Base-by-base conservation (phyloP, 2,888 invertebrate genomes). In the Alloplasta piceator region DNA sequence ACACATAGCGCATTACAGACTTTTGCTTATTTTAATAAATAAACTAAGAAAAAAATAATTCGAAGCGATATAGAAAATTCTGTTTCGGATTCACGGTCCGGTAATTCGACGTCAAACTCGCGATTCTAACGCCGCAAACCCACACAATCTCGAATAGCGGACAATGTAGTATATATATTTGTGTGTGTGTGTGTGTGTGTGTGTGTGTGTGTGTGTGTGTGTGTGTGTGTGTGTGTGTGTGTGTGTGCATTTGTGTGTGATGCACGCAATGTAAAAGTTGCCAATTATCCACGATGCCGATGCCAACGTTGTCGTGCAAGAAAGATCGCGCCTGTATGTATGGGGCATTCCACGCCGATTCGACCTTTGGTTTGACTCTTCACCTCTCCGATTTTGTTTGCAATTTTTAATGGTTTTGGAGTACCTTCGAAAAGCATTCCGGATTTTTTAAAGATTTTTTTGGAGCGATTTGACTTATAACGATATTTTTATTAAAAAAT, bases 201-300 rank as follows among this genome's bases (percentile, higher is more conserved):
- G 38, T 7, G 70, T 61, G 38, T 7, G 70, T 43, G 43, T 43
- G 41, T 43, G 43, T 43, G 36, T 36, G 60, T 16, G 71, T 52
- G n/a, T n/a, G n/a, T n/a, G n/a, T n/a, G n/a, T n/a, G n/a, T 39
- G 72, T 39, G 61, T 41, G 41, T 41, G 41, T 41, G 41, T 41
- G 41, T 41, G 36, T 36, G 58, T 14, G 71, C 55, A 36, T 26
- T 39, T 12, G 68, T 75, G 36, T 61, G 38, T 7, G 70, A 58
- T 66, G 66, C 86, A 85, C 87, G 85, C 85, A 78, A 85, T 68
- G 83, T 85, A 86, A 84, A 86, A 87, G 86, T 87, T 88, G 86
- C 86, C 86, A 89, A 89, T 87, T 88, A 88, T 80, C 86, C 87
- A 87, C 81, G 78, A 82, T 77, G 73, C 77, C 74, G n/a, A 68